Conservation (phyloP, 1,140 invertebrate genomes). For the Octopus bimaculoides region DNA sequence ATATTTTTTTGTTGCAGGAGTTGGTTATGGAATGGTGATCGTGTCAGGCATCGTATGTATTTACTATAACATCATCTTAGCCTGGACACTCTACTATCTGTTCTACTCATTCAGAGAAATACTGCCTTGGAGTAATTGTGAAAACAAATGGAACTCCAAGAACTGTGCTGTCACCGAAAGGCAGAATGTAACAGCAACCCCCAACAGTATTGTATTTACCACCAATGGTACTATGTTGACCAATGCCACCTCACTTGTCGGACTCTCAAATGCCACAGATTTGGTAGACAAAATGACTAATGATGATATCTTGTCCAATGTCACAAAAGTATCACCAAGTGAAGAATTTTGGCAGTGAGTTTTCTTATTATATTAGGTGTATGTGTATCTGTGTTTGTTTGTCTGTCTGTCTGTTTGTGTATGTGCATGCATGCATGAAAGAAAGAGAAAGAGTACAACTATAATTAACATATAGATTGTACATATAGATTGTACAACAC, state of each 20-base stretch:
- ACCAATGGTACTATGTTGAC: slow-evolving; percentile 48
- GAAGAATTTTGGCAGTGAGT: slow-evolving; percentile 51
- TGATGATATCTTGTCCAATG: too few species aligned
- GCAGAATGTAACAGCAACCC: neutral
- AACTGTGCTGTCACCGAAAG: slow-evolving; percentile 38
- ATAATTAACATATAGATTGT: too few species aligned
- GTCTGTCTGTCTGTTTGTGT: too few species aligned
- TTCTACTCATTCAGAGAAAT: slow-evolving; percentile 54
- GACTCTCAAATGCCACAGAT: neutral
- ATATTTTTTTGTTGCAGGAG: slow-evolving; percentile 29
- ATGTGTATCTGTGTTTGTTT: too few species aligned
- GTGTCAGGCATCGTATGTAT: slow-evolving; percentile 47
- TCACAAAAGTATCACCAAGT: slow-evolving; percentile 28
- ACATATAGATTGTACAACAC: too few species aligned
- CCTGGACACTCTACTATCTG: slow-evolving; percentile 61
- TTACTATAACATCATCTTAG: slow-evolving; percentile 64
- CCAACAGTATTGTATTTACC: slow-evolving; percentile 5
- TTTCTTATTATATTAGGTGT: neutral
- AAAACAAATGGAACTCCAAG: slow-evolving; percentile 60
- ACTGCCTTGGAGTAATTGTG: slow-evolving; percentile 60
- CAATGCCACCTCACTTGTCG: too few species aligned
- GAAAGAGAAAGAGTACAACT: too few species aligned
- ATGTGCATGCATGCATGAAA: too few species aligned
- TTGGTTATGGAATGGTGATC: slow-evolving; percentile 50
- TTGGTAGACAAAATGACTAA: too few species aligned